A percentile compares a stretch with the other conserved stretches of the same genome.
Conservation (phyloP, 1,140 invertebrate species). For the Caenorhabditis elegans region DNA sequence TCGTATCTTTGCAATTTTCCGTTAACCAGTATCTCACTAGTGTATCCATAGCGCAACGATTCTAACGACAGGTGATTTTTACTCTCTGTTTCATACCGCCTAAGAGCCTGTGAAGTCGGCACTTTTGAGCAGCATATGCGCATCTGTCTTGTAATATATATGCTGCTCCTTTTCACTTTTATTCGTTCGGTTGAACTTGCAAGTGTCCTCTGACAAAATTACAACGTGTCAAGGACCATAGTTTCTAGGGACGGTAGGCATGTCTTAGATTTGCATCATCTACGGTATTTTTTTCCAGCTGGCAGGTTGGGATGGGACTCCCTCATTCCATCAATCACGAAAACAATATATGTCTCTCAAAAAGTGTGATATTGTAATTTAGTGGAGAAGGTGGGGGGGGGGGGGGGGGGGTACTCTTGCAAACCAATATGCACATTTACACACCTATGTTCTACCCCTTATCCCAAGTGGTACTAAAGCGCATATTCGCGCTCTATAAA, state of each 20-base stretch:
- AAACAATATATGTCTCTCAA: too few relatives aligned
- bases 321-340: too few relatives aligned
- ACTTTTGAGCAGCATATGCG: neutral
- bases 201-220: neutral
- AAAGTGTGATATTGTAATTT: too few relatives aligned
- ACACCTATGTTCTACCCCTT: neutral
- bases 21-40: neutral
- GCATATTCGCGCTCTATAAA: neutral
- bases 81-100: neutral
- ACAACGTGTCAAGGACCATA: too few relatives aligned
- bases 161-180: neutral
- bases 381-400: too few relatives aligned
- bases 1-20: neutral
- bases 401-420: too few relatives aligned
- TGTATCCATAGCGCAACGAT: neutral
- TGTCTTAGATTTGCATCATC: too few relatives aligned
- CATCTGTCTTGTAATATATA: neutral
- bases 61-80: neutral
- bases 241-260: too few relatives aligned
- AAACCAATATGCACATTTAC: too few relatives aligned
- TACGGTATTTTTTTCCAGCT: too few relatives aligned
- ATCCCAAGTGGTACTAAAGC: constrained; percentile 1
- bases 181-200: neutral
- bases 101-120: neutral
- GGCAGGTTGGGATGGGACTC: too few relatives aligned